Base-by-base conservation (phyloP, 1,140 invertebrate species). In the Trypoxylus dichotomus region DNA sequence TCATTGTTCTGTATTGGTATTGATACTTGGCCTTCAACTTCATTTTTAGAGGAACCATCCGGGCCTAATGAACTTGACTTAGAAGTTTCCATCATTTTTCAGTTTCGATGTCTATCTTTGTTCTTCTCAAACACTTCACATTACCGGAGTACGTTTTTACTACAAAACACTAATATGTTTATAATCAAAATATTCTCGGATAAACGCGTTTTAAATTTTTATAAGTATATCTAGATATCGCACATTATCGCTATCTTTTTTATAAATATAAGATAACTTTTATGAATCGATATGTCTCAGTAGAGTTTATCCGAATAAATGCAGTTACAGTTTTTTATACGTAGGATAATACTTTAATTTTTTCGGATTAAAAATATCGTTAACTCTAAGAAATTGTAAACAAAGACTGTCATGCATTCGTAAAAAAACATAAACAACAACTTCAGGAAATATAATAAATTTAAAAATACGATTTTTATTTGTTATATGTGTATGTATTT, bases 161-260 rank as follows among this genome's bases (percentile, higher is more conserved):
- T n/a, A n/a, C 6, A 6, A 54, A 54, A n/a, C 15, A 19, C 47
- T 19, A 54, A 54, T 54, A 54, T 6, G 19, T 19, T 54, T 54
- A 6, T 54, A 15, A n/a, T 54, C 19, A 19, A 54, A 19, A 54
- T 6, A 54, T 54, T 54, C 2, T 3, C 2, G 47, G 19, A 54
- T 54, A 54, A n/a, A 19, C 47, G 15, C 47, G 19, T 19, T 54
- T 54, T 54, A 19, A 54, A 19, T 54, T 54, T 21, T 54, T 54
- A 54, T 47, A 13, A 47, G 2, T 47, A 47, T 1, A 54, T 54
- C 47, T 6, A 68, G 0, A 68, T 25, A 68, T 68, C 27, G 24
- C 25, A 5, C 60, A 29, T 68, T 68, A 68, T 68, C 60, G 60
- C 15, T 68, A 68, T 68, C 60, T 68, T 68, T 37, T 68, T 68